Evolutionary conservation across 2,888 invertebrate genomes (phyloP), one percentile per base, ranked within the genome.

Genomic region (Heliconius erato): DNA sequence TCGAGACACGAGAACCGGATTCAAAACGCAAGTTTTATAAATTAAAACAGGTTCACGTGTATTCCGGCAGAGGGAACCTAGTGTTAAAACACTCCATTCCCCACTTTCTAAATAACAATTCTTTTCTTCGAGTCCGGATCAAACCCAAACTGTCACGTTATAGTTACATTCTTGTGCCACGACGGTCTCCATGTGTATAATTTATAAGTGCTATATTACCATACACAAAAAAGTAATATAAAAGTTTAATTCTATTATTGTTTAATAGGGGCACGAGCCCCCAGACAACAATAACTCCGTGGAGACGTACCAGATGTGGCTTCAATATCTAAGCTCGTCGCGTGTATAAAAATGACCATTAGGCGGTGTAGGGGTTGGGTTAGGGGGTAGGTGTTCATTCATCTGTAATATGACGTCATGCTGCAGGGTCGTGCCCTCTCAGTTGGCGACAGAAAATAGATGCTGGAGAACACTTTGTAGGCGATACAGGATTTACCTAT

Each of bases 341-440:
- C 84, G 87, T 86, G 89, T 89, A 87, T 88, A 90, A 90, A 90
- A 90, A 88, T 92, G 92, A 91, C 92, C 91, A 89, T 88, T 87
- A 87, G 88, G 89, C 84, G 88, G 87, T 54, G 2, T 54, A 86
- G 82, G 86, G 89, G 89, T 85, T 63, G 63, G 76, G 87, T 82
- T 87, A 85, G 86, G 85, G 88, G 90, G 91, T 88, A 89, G 91
- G 85, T 92, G 93, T 93, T 94, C 95, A 94, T 95, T 95, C 95
- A 95, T 94, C 93, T 92, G 92, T 89, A 86, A 86, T 89, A 90
- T 94, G 94, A 94, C 95, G 95, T 94, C 94, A 94, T 90, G 88
- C 86, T 85, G 91, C 19, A 92, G 92, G 95, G 94, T 94, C 94
- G 89, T 93, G 94, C 91, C 94, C 95, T 92, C 92, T 89, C 87